phyloP scores from a whole-genome alignment of 2,888 invertebrate genomes.

The Unio pictorum region DNA sequence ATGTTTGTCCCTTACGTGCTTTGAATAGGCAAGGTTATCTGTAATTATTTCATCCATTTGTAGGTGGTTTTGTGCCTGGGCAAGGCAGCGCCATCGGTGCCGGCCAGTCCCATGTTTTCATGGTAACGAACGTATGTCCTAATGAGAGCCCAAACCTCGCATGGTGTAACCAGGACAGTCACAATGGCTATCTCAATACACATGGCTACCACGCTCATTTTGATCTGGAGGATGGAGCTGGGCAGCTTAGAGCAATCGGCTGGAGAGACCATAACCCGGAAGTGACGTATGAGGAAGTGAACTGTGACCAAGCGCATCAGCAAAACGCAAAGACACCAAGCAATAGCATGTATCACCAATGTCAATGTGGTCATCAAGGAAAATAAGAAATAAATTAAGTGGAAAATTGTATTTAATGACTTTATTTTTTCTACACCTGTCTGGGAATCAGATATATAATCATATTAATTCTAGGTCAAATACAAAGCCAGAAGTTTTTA shows the following conservation, averaged over 20 bases:
- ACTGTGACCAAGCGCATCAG: constrained; percentile 23
- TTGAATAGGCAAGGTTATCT: no score
- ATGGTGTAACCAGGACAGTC: constrained; percentile 48
- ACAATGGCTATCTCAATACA: constrained; percentile 24
- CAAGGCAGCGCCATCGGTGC: constrained; percentile 32
- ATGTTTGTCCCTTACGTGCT: no score
- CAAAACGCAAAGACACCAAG: constrained; percentile 19
- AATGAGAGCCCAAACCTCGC: constrained; percentile 40
- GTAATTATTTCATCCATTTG: not conserved
- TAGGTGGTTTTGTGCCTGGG: constrained; percentile 52
- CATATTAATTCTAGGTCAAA: no score
- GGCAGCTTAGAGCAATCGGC: constrained; percentile 30
- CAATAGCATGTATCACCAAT: constrained; percentile 19
- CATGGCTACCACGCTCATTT: constrained; percentile 43
- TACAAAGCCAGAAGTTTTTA: no score
- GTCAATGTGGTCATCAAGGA: constrained; percentile 24
- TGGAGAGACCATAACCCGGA: constrained; percentile 43
- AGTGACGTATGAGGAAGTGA: constrained; percentile 39
- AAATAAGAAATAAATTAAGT: not conserved
- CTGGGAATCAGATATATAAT: no score
- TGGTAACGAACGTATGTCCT: constrained; percentile 58
- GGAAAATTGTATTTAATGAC: no score
- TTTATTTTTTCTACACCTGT: no score
- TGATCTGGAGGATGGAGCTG: constrained; percentile 41
- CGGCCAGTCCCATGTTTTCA: constrained; percentile 36